These are phyloP conservation scores for Oceanites oceanicus DNA, from an alignment of 2,113 vertebrate genomes.

Conservation along the genomic window DNA sequence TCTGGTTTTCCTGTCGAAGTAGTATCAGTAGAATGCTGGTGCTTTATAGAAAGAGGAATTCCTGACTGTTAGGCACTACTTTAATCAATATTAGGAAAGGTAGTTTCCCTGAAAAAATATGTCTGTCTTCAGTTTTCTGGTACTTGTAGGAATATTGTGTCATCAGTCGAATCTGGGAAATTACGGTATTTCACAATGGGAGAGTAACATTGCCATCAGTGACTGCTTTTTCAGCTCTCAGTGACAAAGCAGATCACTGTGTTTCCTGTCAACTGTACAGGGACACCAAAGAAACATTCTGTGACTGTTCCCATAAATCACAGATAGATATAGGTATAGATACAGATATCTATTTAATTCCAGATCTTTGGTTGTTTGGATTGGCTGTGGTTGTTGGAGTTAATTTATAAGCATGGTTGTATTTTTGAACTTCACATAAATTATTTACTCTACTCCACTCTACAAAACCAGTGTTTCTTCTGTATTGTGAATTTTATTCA, in stretches of 20 bases:
- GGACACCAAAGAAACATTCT: not conserved
- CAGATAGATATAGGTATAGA: not conserved
- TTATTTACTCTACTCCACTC: conserved; percentile 14
- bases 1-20: not conserved
- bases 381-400: not conserved
- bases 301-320: not conserved
- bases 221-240: not conserved
- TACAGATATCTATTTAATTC: not conserved
- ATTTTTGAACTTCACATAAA: conserved; percentile 36
- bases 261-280: not conserved
- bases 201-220: not conserved
- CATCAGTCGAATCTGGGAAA: not conserved
- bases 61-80: not conserved
- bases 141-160: not conserved
- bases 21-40: not conserved
- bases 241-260: not conserved
- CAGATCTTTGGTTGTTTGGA: not conserved
- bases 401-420: conserved; percentile 41
- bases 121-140: not conserved
- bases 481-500: not conserved
- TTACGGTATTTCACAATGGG: not conserved
- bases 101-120: not conserved
- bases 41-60: not conserved
- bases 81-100: not conserved
- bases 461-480: not conserved